Conservation (phyloP, 2,888 invertebrate species). For the Thecocarcelia acutangulata region DNA sequence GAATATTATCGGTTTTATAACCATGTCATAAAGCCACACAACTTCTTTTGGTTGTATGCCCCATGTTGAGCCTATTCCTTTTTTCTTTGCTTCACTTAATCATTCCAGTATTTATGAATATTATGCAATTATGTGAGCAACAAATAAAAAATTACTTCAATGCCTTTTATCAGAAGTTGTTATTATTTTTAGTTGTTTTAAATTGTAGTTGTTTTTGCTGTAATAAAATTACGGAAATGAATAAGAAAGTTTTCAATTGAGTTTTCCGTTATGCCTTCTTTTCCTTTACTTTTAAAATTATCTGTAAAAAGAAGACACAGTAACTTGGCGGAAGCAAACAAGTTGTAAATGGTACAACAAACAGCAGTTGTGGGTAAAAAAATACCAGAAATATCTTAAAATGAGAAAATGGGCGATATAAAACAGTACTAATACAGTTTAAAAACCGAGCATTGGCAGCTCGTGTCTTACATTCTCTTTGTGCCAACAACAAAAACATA, state of each 20-base stretch:
- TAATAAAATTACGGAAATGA: slow-evolving; percentile 68
- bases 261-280: slow-evolving; percentile 69
- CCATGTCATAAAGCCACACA: no score
- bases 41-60: no score
- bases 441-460: no score
- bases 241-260: slow-evolving; percentile 70
- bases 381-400: neutral
- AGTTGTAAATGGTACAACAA: neutral
- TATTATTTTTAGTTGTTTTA: slow-evolving; percentile 30
- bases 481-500: no score
- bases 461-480: no score
- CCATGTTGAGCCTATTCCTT: no score
- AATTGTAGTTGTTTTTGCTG: slow-evolving; percentile 37
- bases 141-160: neutral
- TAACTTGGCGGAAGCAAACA: slow-evolving; percentile 34
- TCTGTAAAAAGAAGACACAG: slow-evolving; percentile 18
- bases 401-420: neutral
- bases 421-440: no score
- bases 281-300: slow-evolving; percentile 39
- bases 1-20: no score
- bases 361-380: neutral
- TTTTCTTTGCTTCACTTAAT: no score
- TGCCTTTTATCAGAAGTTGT: slow-evolving; percentile 55
- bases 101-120: no score
- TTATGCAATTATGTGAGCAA: no score